phyloP scores from a whole-genome alignment of 2,888 invertebrate genomes.

The Watsonalla binaria region DNA sequence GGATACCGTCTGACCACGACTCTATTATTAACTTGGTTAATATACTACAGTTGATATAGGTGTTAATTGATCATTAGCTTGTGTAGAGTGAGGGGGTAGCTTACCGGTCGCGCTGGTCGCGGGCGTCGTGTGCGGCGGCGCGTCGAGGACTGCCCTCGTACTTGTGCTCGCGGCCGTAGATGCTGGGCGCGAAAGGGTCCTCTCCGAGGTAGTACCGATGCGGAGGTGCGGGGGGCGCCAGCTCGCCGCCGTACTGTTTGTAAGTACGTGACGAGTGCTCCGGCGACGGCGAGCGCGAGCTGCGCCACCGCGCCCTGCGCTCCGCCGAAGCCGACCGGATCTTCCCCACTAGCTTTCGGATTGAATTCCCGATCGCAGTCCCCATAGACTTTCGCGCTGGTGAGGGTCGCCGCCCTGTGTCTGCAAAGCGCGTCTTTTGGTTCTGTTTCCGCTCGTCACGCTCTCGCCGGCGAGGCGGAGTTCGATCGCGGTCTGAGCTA shows the following conservation, averaged over 20 bases:
- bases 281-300: slow-evolving; percentile 80
- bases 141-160: slow-evolving; percentile 83
- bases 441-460: slow-evolving; percentile 78
- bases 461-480: slow-evolving; percentile 68
- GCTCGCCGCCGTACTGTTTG: slow-evolving; percentile 70
- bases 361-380: slow-evolving; percentile 86
- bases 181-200: slow-evolving; percentile 90
- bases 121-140: slow-evolving; percentile 58
- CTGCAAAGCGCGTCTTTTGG: slow-evolving; percentile 85
- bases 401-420: slow-evolving; percentile 58
- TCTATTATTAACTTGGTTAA: not conserved
- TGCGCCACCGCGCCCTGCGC: slow-evolving; percentile 82
- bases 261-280: slow-evolving; percentile 73
- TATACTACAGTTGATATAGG: not conserved
- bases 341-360: slow-evolving; percentile 89
- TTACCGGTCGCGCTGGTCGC: slow-evolving; percentile 66
- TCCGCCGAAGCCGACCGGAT: slow-evolving; percentile 85
- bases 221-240: slow-evolving; percentile 78
- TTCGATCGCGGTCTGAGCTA: slow-evolving; percentile 63
- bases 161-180: slow-evolving; percentile 91
- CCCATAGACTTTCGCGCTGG: slow-evolving; percentile 76
- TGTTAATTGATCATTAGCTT: slow-evolving; percentile 4
- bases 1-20: not conserved
- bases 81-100: slow-evolving; percentile 16
- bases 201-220: slow-evolving; percentile 92